Base-by-base conservation (phyloP, 2,888 invertebrate genomes). In the Acanthosepion lycidas region DNA sequence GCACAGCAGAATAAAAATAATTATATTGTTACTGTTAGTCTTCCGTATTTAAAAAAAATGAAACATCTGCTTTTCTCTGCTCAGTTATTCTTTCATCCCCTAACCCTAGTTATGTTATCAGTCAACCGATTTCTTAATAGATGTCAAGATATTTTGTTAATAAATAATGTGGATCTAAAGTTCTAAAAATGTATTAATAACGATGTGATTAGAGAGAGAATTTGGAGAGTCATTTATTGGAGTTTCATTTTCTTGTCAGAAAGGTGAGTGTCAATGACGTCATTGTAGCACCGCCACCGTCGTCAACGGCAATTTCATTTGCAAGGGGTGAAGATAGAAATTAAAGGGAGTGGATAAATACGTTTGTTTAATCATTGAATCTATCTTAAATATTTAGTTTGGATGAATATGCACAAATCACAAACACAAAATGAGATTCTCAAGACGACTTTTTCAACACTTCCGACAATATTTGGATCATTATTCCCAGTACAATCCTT, bases 401-500 rank as follows among this genome's bases (percentile, higher is more conserved):
- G n/a, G n/a, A n/a, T 78, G 78, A 78, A 78, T 78, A 93, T 93
- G 93, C 53, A 48, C 53, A 49, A 51, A 51, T 12, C 26, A 93
- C 53, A 26, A 18, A 53, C 20, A 49, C 94, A 94, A 94, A 51
- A 95, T 95, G 95, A 95, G 95, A 92, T 51, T 95, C 23, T 55
- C 95, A 18, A 93, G 94, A 28, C 93, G 92, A 48, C 92, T 53
- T 49, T 91, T 95, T 12, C 95, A 95, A 93, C 93, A 95, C 51
- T 78, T 95, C n/a, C 94, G 94, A 20, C 48, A 94, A 48, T 93
- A 95, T 59, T 93, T 96, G 94, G 96, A 96, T 94, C 95, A 96
- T 78, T 99, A 99, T 98, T 99, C 99, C 6, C 99, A 99, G 97
- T 99, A 99, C 98, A 99, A 99, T 97, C 99, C 99, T 94, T 99